Base-by-base conservation (phyloP, 2,888 invertebrate species). In the Drosophila barbarae region DNA sequence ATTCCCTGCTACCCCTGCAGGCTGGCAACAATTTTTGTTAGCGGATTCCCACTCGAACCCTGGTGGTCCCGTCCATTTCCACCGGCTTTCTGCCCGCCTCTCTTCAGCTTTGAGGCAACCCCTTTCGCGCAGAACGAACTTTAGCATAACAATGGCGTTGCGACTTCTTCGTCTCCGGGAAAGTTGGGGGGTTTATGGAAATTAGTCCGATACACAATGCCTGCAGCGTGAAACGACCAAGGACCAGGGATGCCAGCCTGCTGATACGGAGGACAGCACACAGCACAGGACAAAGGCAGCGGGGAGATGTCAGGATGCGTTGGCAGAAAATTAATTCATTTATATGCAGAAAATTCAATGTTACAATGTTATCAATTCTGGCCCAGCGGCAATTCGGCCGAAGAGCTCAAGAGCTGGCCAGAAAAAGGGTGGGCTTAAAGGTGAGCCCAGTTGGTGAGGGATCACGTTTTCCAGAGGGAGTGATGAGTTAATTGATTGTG, bases 241-340 rank as follows among this genome's bases (percentile, higher is more conserved):
- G 23, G 23, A n/a, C 50, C 47, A 66, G 46, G 66, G 56, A 44
- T 68, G 52, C 26, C 28, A 53, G 50, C 23, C 55, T 41, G 32
- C 39, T 46, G 66, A 70, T 70, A 65, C 56, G 42, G 38, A 52
- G 41, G 41, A 47, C 54, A 54, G 35, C 34, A 1, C 26, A 38
- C 36, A 39, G 32, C 26, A 28, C 42, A 46, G 39, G 28, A 59
- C 44, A 55, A 56, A 51, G 36, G 44, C 36, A 15, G 23, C n/a
- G 9, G 30, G 30, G 55, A 59, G 58, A 38, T 36, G 36, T 5
- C 36, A 32, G 46, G 44, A 54, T 58, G 52, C 64, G 71, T 69
- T 57, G 78, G 73, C 51, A 61, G 77, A 72, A 85, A 87, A 87
- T 87, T 87, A 83, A 78, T 86, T 86, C 81, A 87, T 87, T 87